Evolutionary conservation across 2,797 vertebrate species (phyloP).

Genomic region (Mastacembelus armatus): DNA sequence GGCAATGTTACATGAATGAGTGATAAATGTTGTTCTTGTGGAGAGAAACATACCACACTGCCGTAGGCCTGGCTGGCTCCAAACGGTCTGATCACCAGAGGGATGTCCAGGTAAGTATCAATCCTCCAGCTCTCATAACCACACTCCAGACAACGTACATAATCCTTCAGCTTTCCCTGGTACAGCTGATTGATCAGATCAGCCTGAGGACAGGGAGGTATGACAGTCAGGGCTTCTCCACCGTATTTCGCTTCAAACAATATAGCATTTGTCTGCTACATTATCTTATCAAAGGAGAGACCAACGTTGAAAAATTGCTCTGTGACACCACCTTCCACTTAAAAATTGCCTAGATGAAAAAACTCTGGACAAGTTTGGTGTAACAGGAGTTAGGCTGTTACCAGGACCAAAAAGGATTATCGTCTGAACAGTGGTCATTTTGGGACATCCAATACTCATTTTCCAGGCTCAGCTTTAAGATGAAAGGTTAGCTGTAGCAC

Average conservation of each 20-base stretch:
- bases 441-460: too few relatives aligned
- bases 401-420: too few relatives aligned
- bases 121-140: conserved; percentile 99
- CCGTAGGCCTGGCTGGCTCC: conserved; percentile 96
- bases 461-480: too few relatives aligned
- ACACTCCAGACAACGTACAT: conserved; percentile 97
- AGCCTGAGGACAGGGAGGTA: conserved; percentile 85
- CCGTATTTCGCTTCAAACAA: conserved; percentile 28
- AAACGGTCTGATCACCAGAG: conserved; percentile 98
- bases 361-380: too few relatives aligned
- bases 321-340: too few relatives aligned
- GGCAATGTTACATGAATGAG: conserved; percentile 1
- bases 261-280: conserved; percentile 16
- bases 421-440: too few relatives aligned
- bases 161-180: conserved; percentile 99
- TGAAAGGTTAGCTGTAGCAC: too few relatives aligned
- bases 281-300: not conserved
- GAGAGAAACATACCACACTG: conserved; percentile 92
- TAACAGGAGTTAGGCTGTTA: too few relatives aligned
- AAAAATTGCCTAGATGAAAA: too few relatives aligned
- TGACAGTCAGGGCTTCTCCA: conserved; percentile 42
- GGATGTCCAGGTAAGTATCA: conserved; percentile 98
- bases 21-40: not conserved
- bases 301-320: too few relatives aligned
- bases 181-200: conserved; percentile 99